Percentiles rank a stretch among this genome's conserved stretches.
phyloP scores from a whole-genome alignment of 2,888 invertebrate genomes.

The Hylaea fasciaria region DNA sequence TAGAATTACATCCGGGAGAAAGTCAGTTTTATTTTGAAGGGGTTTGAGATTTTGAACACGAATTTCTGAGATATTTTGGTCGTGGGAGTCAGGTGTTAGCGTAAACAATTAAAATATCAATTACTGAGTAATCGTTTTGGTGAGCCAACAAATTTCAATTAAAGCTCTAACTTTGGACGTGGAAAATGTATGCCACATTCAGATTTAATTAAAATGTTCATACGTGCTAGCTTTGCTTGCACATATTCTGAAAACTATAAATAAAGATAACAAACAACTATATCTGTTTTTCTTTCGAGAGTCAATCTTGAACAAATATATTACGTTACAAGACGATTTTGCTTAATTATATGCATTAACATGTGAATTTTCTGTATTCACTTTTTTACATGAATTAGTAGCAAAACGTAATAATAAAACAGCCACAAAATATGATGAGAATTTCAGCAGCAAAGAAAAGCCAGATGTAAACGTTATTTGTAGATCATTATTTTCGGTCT shows the following conservation, averaged over 20 bases:
- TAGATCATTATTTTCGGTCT: constrained; percentile 16
- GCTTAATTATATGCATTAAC: too few species aligned
- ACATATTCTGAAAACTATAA: constrained; percentile 30
- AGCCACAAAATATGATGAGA: neutral
- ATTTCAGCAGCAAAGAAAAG: neutral
- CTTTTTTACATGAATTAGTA: too few species aligned
- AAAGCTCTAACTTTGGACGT: constrained; percentile 60
- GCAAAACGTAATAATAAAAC: neutral
- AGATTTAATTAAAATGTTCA: constrained; percentile 62
- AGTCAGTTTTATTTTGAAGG: constrained; percentile 32
- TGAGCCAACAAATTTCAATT: constrained; percentile 67
- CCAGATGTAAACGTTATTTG: constrained; percentile 5
- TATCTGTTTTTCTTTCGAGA: neutral
- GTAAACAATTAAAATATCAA: constrained; percentile 68
- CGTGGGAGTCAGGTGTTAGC: constrained; percentile 46
- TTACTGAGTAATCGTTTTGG: constrained; percentile 59
- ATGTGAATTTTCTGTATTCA: too few species aligned
- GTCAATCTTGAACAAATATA: neutral
- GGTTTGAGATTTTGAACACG: constrained; percentile 17
- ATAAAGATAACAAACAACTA: constrained; percentile 14
- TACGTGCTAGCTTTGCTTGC: constrained; percentile 47
- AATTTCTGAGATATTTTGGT: constrained; percentile 21
- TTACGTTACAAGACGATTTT: too few species aligned
- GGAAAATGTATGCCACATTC: constrained; percentile 62
- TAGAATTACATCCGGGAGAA: constrained; percentile 56